Conservation (phyloP, 1,140 invertebrate genomes). For the Araneus ventricosus region DNA sequence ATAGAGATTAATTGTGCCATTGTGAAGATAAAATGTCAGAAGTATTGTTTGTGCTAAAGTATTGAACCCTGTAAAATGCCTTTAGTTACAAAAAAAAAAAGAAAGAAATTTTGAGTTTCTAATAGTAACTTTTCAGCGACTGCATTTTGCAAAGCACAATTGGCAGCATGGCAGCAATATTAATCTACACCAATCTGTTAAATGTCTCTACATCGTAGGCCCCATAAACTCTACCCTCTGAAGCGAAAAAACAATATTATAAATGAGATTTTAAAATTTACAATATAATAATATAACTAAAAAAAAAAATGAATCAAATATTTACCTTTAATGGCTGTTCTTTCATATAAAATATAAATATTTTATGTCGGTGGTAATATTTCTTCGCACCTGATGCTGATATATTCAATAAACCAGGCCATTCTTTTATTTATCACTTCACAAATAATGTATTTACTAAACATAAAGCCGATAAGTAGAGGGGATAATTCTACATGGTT, state of each 20-base stretch:
- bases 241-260: not conserved
- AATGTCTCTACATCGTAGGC: too few species aligned
- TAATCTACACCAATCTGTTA: too few species aligned
- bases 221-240: too few species aligned
- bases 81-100: too few species aligned
- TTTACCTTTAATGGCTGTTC: conserved; percentile 51
- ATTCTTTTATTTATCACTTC: conserved; percentile 17
- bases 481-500: conserved; percentile 53
- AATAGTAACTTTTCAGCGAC: too few species aligned
- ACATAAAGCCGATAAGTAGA: conserved; percentile 64
- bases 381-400: not conserved
- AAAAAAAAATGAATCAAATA: not conserved
- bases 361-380: conserved; percentile 13
- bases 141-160: too few species aligned
- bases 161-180: too few species aligned
- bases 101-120: too few species aligned
- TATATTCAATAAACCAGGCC: not conserved
- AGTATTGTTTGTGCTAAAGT: too few species aligned
- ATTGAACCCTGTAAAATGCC: too few species aligned
- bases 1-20: too few species aligned
- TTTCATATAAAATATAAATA: conserved; percentile 64
- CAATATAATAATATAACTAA: not conserved
- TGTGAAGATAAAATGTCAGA: too few species aligned
- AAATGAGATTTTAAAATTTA: not conserved
- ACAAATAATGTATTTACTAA: conserved; percentile 56